Base-by-base conservation (phyloP, 2,888 invertebrate genomes). In the Masnerella sp. region DNA sequence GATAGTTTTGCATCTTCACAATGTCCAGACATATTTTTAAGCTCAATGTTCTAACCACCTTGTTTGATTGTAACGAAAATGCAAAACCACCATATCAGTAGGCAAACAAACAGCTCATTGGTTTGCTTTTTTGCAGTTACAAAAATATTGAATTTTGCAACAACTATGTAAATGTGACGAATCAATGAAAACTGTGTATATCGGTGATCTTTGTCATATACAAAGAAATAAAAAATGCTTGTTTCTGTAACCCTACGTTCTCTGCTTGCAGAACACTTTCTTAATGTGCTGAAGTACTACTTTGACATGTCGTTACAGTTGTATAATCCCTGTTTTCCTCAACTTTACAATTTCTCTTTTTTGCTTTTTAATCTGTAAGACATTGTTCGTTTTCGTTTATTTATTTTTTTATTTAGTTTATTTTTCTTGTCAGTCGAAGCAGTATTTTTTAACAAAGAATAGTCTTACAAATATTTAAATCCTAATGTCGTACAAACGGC, bases 401-500 rank as follows among this genome's bases (percentile, higher is more conserved):
- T n/a, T n/a, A n/a, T n/a, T n/a, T 47, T 43, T n/a, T 11, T 12
- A 43, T n/a, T 8, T 25, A 25, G 11, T 14, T 28, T 42, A n/a
- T 42, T 18, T 45, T 12, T 30, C 12, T 36, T 30, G 18, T 51
- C 62, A 62, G 62, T 62, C 62, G 3, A 49, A 62, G 62, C 62
- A 15, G 9, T 18, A 30, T 12, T 12, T 40, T 28, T 25, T 22
- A 43, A 45, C 8, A 32, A 15, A 11, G 28, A 22, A n/a, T n/a
- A 58, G 25, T 36, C 20, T 14, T 20, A 47, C 2, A 47, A 14
- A 51, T 18, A 14, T 38, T 12, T 38, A 47, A 20, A 8, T 59
- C 12, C 25, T 58, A 58, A 58, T 58, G 42, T 11, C 8, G 42
- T 62, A 52, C 28, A 64, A 64, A 64, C 45, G 64, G 64, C 64